Base-by-base conservation (phyloP, 1,140 invertebrate genomes). In the Drosophila lowei region DNA sequence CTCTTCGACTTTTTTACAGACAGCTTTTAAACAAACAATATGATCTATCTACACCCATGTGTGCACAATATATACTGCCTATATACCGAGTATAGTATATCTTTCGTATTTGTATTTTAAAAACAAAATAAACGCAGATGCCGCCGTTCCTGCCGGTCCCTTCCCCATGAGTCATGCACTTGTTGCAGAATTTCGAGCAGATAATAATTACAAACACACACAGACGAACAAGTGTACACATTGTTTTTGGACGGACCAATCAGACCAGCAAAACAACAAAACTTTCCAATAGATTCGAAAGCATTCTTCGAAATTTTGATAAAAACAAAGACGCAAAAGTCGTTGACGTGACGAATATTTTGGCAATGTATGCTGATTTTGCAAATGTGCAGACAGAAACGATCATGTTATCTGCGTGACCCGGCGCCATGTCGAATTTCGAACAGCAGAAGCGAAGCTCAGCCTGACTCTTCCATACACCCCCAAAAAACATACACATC, bases 161-260 rank as follows among this genome's bases (percentile, higher is more conserved):
- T 5, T 4, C 41, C 53, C 72, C 42, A 44, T 78, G 81, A 86
- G 68, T 86, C 81, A 85, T 86, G 78, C 81, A 85, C 81, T 86
- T 86, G 83, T 86, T 86, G 81, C 81, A 86, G 78, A 86, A 81
- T 74, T 71, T 65, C 71, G 55, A 68, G 54, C 60, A 86, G 81
- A 86, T 86, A 84, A 79, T 77, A 77, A 70, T 65, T 76, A 49
- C 50, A 59, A 25, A 72, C 25, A 50, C 16, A 43, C 30, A 55
- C 11, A 34, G 23, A 55, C 15, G 23, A 16, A 43, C 11, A 61
- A 65, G 38, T 53, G 34, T 55, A 41, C 52, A 47, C 28, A 54
- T 46, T 48, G 53, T 57, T 61, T 71, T 63, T 63, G 30, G 34
- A 13, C 4, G 34, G 34, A 13, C 34, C 9, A 30, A 30, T 7